Evolutionary conservation across 2,888 invertebrate genomes (phyloP).

Genomic region (Osmoderma eremita): DNA sequence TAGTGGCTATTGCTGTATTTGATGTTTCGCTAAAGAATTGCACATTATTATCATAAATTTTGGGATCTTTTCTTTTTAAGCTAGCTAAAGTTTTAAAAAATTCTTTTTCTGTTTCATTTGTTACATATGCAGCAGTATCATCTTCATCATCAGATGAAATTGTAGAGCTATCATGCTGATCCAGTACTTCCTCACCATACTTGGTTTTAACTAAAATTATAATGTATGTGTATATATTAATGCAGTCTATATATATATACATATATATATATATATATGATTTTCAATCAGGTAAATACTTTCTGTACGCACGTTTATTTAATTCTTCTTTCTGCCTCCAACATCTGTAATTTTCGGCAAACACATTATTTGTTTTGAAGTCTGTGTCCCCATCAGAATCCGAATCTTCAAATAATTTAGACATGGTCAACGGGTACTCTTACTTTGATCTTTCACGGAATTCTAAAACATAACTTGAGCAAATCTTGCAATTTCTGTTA

Average conservation of each 20-base stretch:
- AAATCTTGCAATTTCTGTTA: no score
- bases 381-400: slow-evolving; percentile 67
- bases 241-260: no score
- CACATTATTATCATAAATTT: slow-evolving; percentile 82
- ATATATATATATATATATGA: no score
- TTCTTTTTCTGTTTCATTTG: slow-evolving; percentile 80
- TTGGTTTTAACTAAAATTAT: slow-evolving; percentile 75
- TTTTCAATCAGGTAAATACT: background rate
- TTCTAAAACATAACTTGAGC: no score
- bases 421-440: slow-evolving; percentile 52
- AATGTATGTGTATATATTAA: background rate
- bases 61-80: slow-evolving; percentile 88
- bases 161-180: slow-evolving; percentile 63
- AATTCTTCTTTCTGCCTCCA: slow-evolving; percentile 89
- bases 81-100: slow-evolving; percentile 88
- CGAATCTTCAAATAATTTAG: slow-evolving; percentile 67
- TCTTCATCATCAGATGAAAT: slow-evolving; percentile 74
- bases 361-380: slow-evolving; percentile 79
- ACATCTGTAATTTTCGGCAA: slow-evolving; percentile 84
- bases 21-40: slow-evolving; percentile 70
- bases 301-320: slow-evolving; percentile 74
- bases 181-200: slow-evolving; percentile 72
- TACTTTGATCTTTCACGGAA: no score
- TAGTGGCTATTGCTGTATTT: slow-evolving; percentile 46
- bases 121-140: slow-evolving; percentile 69